Evolutionary conservation across 2,797 vertebrate genomes (phyloP), one percentile per base, ranked within the genome.

Genomic region (Pangasius macronema): DNA sequence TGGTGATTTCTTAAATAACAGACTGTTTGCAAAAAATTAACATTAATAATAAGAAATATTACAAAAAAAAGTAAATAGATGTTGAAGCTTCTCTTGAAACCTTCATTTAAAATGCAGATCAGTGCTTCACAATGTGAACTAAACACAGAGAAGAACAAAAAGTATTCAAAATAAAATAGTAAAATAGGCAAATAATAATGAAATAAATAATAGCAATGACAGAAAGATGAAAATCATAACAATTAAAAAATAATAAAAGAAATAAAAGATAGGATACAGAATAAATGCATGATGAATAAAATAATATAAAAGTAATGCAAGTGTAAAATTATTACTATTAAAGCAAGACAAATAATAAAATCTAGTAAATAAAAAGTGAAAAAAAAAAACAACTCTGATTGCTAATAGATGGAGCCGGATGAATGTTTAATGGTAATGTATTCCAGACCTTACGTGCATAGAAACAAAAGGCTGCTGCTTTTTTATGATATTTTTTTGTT

Each of bases 261-360:
- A 70, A 39, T 42, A 70, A 75, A 75, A 75, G 27, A 51, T 51
- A 51, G 24, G 13, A 73, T 46, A 39, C 68, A 18, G 27, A 76
- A 42, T 42, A 72, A 72, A 42, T 1, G 13, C 42, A 9, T 39
- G 6, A 72, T 24, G 42, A 42, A 24, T 39, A 10, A 72, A 72
- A 72, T 24, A 72, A 72, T 72, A 24, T 5, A 24, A 42, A 72
- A 20, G 7, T 76, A n/a, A 76, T 49, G 24, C 24, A 49, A 49
- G 14, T 5, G 6, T 46, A 73, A 27, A 49, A 51, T 13, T 49
- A 51, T 10, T 75, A n/a, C 72, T 24, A 73, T 76, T 27, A 72
- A 72, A 27, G 7, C 20, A 77, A 51, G 72, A 75, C 72, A 75
- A 53, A 77, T 51, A 55, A 79, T 53, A 20, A 79, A 53, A 79